Evolutionary conservation across 2,113 vertebrate genomes (phyloP), one percentile per base, ranked within the genome.

Genomic region (Sceloporus tristichus): DNA sequence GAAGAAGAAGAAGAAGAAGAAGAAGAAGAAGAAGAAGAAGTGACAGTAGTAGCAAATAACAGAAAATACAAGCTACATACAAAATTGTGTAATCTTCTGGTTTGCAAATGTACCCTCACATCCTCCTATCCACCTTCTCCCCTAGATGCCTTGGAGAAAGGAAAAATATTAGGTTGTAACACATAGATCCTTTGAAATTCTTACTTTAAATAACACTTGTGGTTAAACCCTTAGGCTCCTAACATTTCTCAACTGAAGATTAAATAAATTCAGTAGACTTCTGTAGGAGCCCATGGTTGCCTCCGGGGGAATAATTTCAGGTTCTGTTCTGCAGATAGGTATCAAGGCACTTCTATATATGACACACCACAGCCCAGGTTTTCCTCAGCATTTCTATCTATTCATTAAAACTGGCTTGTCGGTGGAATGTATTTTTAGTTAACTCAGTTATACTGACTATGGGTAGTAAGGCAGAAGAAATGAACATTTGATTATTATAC

Each of bases 251-350:
- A 53, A 21, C 5, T 77, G 84, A 87, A 6, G 1, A 76, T 86
- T 77, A 85, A 42, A 23, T 54, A 89, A 87, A 89, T 91, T 90
- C 80, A 84, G 7, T 19, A 62, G 6, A 88, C n/a, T 85, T 34
- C n/a, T 88, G n/a, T 59, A 90, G 80, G 29, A 92, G 85, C 75
- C 18, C 86, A 0, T 84, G 59, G 19, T 79, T 84, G 4, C 75
- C 75, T 92, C 34, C 82, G 88, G 27, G 88, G 42, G 2, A 92
- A 86, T 78, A 0, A 85, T 86, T 92, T 87, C n/a, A 76, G 77
- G 5, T 85, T 85, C 1, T 85, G 86, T 79, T 7, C 56, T 75
- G 1, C 42, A 92, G 9, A 87, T 38, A 73, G 0, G 42, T 42
- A 0, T 18, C 79, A 23, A 59, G 1, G 0, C 9, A 1, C 19